A percentile compares a stretch with the other conserved stretches of the same genome.
phyloP scores from a whole-genome alignment of 2,113 vertebrate species.

The Poecile atricapillus region DNA sequence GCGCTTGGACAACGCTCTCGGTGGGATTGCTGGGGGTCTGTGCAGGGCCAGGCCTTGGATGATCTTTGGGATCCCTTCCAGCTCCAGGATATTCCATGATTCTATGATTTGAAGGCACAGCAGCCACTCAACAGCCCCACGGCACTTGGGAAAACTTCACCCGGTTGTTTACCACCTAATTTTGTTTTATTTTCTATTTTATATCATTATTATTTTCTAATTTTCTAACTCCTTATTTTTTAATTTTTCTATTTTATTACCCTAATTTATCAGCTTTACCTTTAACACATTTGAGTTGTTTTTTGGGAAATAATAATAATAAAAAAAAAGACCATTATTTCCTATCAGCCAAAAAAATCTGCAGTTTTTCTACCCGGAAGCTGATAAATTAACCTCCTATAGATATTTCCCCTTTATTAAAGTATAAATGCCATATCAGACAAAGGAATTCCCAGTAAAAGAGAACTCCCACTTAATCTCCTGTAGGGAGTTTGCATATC shows the following conservation, averaged over 20 bases:
- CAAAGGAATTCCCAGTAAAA: neutral
- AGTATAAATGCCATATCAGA: neutral
- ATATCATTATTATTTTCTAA: too few relatives aligned
- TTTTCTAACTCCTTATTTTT: too few relatives aligned
- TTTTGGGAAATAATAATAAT: neutral
- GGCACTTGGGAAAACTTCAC: accelerated
- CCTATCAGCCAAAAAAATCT: neutral
- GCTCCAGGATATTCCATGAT: neutral
- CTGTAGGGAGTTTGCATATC: neutral
- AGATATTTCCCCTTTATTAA: neutral
- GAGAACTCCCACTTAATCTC: neutral
- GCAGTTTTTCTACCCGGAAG: neutral
- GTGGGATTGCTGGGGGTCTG: neutral
- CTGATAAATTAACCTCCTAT: neutral
- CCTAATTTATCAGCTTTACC: too few relatives aligned
- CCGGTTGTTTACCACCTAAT: too few relatives aligned
- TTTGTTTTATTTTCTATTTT: too few relatives aligned
- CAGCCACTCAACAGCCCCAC: neutral
- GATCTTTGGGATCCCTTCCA: neutral
- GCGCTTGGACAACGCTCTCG: accelerated
- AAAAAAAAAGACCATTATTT: accelerated
- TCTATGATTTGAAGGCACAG: neutral
- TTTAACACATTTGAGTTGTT: neutral
- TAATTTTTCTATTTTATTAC: too few relatives aligned
- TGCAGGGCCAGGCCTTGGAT: neutral